Evolutionary conservation across 2,797 vertebrate species (phyloP).

Genomic region (Spondyliosoma cantharus): DNA sequence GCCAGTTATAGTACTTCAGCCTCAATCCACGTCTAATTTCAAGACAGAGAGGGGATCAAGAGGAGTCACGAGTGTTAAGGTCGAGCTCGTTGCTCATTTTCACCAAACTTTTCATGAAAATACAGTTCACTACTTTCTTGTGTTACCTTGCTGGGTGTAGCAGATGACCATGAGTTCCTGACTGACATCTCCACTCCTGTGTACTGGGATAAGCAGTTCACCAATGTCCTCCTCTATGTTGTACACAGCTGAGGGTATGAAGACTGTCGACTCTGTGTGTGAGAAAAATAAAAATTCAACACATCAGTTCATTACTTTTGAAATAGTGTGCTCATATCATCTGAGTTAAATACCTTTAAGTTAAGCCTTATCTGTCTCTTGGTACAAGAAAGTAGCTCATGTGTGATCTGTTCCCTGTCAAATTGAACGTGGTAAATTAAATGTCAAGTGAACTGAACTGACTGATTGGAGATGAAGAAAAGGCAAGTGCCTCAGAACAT

Average conservation of each 20-base stretch:
- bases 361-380: slow-evolving; percentile 11
- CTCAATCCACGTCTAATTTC: slow-evolving; percentile 17
- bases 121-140: not conserved
- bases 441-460: slow-evolving; percentile 29
- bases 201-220: slow-evolving; percentile 91
- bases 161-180: slow-evolving; percentile 96
- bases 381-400: not conserved
- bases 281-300: slow-evolving; percentile 24
- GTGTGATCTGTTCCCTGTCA: not conserved
- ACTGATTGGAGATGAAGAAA: slow-evolving; percentile 29
- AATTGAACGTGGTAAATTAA: slow-evolving; percentile 17
- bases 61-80: not conserved
- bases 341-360: not conserved
- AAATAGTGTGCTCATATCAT: not conserved
- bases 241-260: slow-evolving; percentile 89
- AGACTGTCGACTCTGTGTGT: slow-evolving; percentile 91
- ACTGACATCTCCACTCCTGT: slow-evolving; percentile 90
- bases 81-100: not conserved
- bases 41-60: slow-evolving; percentile 1
- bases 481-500: slow-evolving; percentile 11
- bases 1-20: slow-evolving; percentile 8
- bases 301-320: slow-evolving; percentile 11
- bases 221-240: slow-evolving; percentile 91
- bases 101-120: not conserved
- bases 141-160: slow-evolving; percentile 93